These are phyloP conservation scores for Chymomyza procnemis DNA, from an alignment of 2,888 invertebrate genomes.

Conservation along the genomic window DNA sequence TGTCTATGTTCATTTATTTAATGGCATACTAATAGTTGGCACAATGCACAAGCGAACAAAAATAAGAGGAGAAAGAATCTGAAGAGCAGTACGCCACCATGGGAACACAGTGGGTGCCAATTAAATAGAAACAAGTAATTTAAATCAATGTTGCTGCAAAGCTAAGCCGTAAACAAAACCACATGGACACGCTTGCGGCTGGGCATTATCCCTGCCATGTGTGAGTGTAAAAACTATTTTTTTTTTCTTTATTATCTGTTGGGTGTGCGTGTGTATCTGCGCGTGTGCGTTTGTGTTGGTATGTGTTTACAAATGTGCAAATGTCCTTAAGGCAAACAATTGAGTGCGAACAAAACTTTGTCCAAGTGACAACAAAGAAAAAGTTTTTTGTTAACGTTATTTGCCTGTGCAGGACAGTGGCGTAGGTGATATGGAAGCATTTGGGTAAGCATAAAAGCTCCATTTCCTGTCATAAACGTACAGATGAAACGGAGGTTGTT, in stretches of 20 bases:
- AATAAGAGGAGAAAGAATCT: neutral
- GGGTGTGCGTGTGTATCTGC: constrained; percentile 12
- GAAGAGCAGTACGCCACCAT: constrained; percentile 14
- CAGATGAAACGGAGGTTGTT: no score
- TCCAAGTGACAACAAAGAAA: constrained; percentile 61
- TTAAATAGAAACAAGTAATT: constrained; percentile 71
- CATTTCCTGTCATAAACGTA: no score
- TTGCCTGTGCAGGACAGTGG: neutral
- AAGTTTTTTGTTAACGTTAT: constrained; percentile 38
- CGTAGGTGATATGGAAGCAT: neutral
- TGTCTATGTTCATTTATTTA: constrained; percentile 64
- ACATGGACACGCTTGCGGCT: constrained; percentile 62
- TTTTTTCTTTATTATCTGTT: neutral
- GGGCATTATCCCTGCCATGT: constrained; percentile 16
- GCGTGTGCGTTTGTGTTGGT: constrained; percentile 29
- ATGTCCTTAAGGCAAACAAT: constrained; percentile 74
- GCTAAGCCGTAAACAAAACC: constrained; percentile 69
- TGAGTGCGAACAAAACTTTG: constrained; percentile 76
- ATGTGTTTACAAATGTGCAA: constrained; percentile 69
- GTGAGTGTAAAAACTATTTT: neutral
- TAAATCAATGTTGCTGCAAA: constrained; percentile 70
- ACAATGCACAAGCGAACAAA: constrained; percentile 12
- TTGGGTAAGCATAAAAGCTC: no score
- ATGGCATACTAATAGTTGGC: constrained; percentile 50
- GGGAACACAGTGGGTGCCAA: constrained; percentile 43